A percentile compares a stretch with the other conserved stretches of the same genome.
phyloP scores from a whole-genome alignment of 2,888 invertebrate genomes.

The Pseudeuparius sepicola region DNA sequence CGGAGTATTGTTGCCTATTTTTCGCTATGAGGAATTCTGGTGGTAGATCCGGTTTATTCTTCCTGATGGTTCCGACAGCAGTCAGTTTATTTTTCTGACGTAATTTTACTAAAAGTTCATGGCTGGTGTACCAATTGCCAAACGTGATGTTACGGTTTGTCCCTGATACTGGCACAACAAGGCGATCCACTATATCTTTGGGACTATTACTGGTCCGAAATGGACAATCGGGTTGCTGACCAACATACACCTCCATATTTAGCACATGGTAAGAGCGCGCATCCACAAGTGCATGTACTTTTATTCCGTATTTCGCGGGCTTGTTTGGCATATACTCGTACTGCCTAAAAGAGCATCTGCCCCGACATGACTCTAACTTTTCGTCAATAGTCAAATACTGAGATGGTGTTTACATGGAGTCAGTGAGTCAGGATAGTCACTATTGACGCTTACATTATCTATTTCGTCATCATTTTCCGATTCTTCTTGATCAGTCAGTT shows the following conservation, averaged over 20 bases:
- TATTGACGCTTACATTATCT: too few species aligned
- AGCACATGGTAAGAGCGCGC: conserved; percentile 22
- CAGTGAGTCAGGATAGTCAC: too few species aligned
- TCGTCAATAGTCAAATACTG: conserved; percentile 27
- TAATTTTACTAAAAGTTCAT: conserved; percentile 14
- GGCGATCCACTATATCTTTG: conserved; percentile 19
- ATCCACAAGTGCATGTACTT: conserved; percentile 26
- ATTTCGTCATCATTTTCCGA: too few species aligned
- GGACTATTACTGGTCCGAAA: conserved; percentile 18
- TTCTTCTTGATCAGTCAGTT: too few species aligned
- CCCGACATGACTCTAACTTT: conserved; percentile 23
- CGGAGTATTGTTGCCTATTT: background rate
- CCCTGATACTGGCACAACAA: conserved; percentile 19
- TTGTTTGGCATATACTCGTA: conserved; percentile 30
- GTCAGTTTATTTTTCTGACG: conserved; percentile 6
- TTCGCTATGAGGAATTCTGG: conserved; percentile 1
- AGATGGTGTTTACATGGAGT: background rate
- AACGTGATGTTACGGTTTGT: conserved; percentile 27
- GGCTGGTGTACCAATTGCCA: conserved; percentile 27
- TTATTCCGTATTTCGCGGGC: conserved; percentile 27
- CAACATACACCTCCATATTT: conserved; percentile 25
- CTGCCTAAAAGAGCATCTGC: conserved; percentile 22
- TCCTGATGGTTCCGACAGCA: conserved; percentile 1
- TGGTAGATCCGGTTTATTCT: conserved; percentile 2
- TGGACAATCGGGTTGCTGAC: conserved; percentile 25